These are phyloP conservation scores for Ametastegia equiseti DNA, from an alignment of 2,888 invertebrate genomes.

Conservation along the genomic window DNA sequence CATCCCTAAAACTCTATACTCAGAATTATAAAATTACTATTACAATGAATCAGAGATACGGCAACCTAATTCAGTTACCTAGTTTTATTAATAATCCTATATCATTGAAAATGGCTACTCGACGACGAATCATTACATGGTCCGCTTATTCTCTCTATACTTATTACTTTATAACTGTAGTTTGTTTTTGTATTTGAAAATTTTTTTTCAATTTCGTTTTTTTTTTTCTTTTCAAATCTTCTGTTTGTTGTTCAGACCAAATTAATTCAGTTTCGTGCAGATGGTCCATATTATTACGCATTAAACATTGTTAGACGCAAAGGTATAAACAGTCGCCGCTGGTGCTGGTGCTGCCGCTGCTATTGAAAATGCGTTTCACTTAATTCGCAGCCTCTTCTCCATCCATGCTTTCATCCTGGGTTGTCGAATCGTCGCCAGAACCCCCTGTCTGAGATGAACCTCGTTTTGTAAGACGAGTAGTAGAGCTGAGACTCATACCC, in stretches of 20 bases:
- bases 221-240: background rate
- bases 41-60: constrained; percentile 16
- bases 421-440: constrained; percentile 86
- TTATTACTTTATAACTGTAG: constrained; percentile 1
- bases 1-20: background rate
- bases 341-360: no score
- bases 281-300: background rate
- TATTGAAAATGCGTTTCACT: constrained; percentile 55
- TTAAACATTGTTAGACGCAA: constrained; percentile 8
- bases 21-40: constrained; percentile 10
- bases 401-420: constrained; percentile 87
- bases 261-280: background rate
- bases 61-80: background rate
- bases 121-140: constrained; percentile 19
- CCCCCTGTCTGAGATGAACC: constrained; percentile 84
- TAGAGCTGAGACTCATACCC: constrained; percentile 80
- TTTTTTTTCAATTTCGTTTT: no score
- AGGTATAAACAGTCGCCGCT: no score
- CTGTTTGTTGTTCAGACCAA: constrained; percentile 31
- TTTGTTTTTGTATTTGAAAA: no score
- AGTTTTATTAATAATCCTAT: background rate
- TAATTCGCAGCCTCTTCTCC: constrained; percentile 83
- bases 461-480: constrained; percentile 83
- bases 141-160: constrained; percentile 6
- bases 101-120: constrained; percentile 32